Evolutionary conservation across 2,113 vertebrate genomes (phyloP), one percentile per base, ranked within the genome.

Genomic region (Herpetotheres cachinnans): DNA sequence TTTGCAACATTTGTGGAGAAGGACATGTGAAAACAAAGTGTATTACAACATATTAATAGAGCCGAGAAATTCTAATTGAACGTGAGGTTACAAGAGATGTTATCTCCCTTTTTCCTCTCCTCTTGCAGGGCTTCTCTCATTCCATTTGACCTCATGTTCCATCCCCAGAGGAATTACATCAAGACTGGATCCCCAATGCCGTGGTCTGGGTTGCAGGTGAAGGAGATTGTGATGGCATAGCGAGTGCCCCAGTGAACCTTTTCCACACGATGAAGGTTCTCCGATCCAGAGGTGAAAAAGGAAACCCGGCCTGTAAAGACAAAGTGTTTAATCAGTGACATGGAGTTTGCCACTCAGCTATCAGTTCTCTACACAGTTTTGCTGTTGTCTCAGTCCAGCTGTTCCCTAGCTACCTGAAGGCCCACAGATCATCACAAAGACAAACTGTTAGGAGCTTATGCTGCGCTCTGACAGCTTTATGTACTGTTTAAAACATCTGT

Each of bases 201-300:
- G 6, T 99, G 98, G 70, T 98, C 97, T 0, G 99, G 99, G 97
- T 99, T 98, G 83, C 99, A 99, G 44, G 98, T 99, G 97, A 99
- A 99, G 95, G 99, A 99, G 88, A 99, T 99, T 44, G 99, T 99
- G 98, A 99, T 98, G 97, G 99, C 99, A 5, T 98, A 99, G 62
- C 99, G 99, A 7, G 99, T 99, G 79, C 99, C 99, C 99, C 99
- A 99, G 20, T 18, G 91, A 16, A 99, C 99, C 97, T 98, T 99
- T 95, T 99, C 99, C 84, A 99, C 99, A 0, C 98, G 98, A 88
- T 99, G 99, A 71, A 99, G 98, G 97, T 99, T 99, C 98, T 99
- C 99, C 0, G 99, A 99, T 14, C 99, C 99, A 0, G 99, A 99
- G n/a, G 99, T 99, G 98, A 99, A 99, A 95, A 99, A 99, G 25